Evolutionary conservation across 1,140 invertebrate species (phyloP).

Genomic region (Penaeus japonicus): DNA sequence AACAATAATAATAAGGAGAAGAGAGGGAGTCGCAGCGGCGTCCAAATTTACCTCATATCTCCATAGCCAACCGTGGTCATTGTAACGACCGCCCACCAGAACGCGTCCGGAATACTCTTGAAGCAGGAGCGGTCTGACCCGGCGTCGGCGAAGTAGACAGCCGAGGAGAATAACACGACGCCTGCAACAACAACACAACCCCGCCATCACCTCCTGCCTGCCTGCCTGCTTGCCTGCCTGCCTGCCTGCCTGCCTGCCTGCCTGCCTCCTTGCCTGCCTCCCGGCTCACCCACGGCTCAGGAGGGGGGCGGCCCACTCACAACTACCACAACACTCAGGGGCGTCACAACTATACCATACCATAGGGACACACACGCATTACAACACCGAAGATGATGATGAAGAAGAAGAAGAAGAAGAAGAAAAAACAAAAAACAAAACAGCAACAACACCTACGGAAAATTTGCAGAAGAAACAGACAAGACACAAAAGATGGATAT

Average conservation of each 20-base stretch:
- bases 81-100: slow-evolving; percentile 99
- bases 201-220: slow-evolving; percentile 2
- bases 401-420: too few relatives aligned
- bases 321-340: background rate
- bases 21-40: background rate
- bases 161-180: slow-evolving; percentile 97
- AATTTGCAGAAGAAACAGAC: too few relatives aligned
- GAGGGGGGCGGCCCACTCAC: background rate
- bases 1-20: background rate
- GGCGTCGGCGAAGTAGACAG: slow-evolving; percentile 98
- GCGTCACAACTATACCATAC: background rate
- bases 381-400: too few relatives aligned
- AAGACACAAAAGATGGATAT: too few relatives aligned
- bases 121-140: slow-evolving; percentile 93
- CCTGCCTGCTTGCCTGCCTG: background rate
- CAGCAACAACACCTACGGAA: too few relatives aligned
- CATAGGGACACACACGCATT: background rate
- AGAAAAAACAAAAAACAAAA: too few relatives aligned
- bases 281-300: background rate
- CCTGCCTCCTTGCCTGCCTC: background rate
- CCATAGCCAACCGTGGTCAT: slow-evolving; percentile 99
- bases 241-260: background rate
- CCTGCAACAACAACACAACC: slow-evolving; percentile 72
- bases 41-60: slow-evolving; percentile 85
- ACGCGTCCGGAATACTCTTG: slow-evolving; percentile 78